Percentiles rank a stretch among this genome's conserved stretches.
Conservation (phyloP, 1,140 invertebrate genomes). For the Drosophila bocki region DNA sequence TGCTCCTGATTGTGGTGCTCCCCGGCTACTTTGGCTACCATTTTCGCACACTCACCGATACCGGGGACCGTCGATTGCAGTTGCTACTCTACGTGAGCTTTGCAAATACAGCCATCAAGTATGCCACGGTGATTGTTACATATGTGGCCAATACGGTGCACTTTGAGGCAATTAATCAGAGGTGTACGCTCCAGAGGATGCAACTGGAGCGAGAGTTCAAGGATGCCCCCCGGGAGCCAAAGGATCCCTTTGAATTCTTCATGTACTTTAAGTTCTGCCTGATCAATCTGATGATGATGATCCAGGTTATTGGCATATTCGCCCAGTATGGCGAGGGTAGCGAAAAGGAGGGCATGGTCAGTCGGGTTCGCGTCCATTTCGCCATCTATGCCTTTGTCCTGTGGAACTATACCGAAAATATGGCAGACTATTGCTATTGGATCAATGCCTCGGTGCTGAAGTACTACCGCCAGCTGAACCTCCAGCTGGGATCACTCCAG, state of each 20-base stretch:
- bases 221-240: slow-evolving; percentile 16
- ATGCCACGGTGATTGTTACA: slow-evolving; percentile 67
- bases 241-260: slow-evolving; percentile 56
- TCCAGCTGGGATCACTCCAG: slow-evolving; percentile 37
- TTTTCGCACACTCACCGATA: slow-evolving; percentile 48
- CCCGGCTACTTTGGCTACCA: slow-evolving; percentile 69
- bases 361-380: slow-evolving; percentile 55
- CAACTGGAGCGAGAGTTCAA: slow-evolving; percentile 50
- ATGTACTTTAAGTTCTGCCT: slow-evolving; percentile 76
- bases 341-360: background rate
- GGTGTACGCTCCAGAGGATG: slow-evolving; percentile 54
- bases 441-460: slow-evolving; percentile 65
- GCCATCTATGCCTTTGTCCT: slow-evolving; percentile 76
- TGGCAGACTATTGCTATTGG: slow-evolving; percentile 79
- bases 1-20: slow-evolving; percentile 63
- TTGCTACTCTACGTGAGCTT: slow-evolving; percentile 67
- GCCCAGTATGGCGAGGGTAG: slow-evolving; percentile 24
- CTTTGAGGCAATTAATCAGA: slow-evolving; percentile 63
- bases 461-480: slow-evolving; percentile 60
- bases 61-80: slow-evolving; percentile 59
- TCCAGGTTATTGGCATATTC: slow-evolving; percentile 67
- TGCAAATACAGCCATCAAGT: slow-evolving; percentile 75
- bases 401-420: slow-evolving; percentile 80
- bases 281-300: slow-evolving; percentile 77
- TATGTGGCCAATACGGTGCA: slow-evolving; percentile 74